A percentile compares a stretch with the other conserved stretches of the same genome.
Conservation (phyloP, 2,888 invertebrate species). For the Trypoxylon attenuatum region DNA sequence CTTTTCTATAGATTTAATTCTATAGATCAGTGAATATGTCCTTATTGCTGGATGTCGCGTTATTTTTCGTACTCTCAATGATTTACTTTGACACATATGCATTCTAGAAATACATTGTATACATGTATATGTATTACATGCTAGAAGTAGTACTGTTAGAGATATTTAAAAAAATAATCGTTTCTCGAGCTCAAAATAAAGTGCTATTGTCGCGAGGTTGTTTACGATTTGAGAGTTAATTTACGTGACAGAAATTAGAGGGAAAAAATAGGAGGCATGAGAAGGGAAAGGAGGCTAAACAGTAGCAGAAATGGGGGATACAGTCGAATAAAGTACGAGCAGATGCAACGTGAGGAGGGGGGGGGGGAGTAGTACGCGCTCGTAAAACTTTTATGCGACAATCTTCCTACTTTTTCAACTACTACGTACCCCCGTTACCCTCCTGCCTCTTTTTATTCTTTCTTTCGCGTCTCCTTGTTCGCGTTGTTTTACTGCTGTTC, state of each 20-base stretch:
- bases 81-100: too few species aligned
- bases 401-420: constrained; percentile 44
- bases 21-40: too few species aligned
- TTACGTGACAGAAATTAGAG: constrained; percentile 34
- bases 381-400: constrained; percentile 67
- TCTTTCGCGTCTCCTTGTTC: not conserved
- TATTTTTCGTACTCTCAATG: too few species aligned
- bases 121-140: too few species aligned
- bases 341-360: constrained; percentile 64
- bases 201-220: constrained; percentile 30
- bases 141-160: too few species aligned
- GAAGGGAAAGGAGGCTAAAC: too few species aligned
- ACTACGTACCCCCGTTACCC: not conserved
- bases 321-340: constrained; percentile 58
- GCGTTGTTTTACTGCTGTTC: constrained; percentile 57
- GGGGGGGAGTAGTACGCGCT: constrained; percentile 54
- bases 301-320: constrained; percentile 53
- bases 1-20: too few species aligned
- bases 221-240: constrained; percentile 52
- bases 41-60: too few species aligned
- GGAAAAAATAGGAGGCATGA: constrained; percentile 43
- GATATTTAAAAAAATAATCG: too few species aligned
- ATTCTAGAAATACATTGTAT: too few species aligned
- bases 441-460: not conserved
- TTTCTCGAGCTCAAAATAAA: too few species aligned